Evolutionary conservation across 2,888 invertebrate species (phyloP), one percentile per base, ranked within the genome.

Genomic region (Geotrupes spiniger): DNA sequence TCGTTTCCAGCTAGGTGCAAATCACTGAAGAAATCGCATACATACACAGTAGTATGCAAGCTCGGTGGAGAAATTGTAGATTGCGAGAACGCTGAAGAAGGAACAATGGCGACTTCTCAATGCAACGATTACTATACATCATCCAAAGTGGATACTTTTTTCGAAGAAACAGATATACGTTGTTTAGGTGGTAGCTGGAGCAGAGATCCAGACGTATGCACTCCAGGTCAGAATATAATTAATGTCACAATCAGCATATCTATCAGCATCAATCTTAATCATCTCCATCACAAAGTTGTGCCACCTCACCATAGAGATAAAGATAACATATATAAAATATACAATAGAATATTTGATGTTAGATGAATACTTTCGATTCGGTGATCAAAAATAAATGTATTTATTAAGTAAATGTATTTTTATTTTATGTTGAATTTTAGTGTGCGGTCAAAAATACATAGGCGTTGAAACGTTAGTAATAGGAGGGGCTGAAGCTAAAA

Each of bases 301-400:
- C n/a, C n/a, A n/a, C n/a, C n/a, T n/a, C 4, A 21, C 21, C 6
- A 21, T 21, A 21, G 4, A 21, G 6, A 21, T 21, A 21, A 21
- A 21, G 21, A 21, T 21, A 21, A 6, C 21, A 21, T 21, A 4
- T 26, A n/a, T 38, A 12, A 15, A 6, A 42, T 33, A 15, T 42
- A 42, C 29, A 17, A 42, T 33, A 12, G n/a, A 12, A 15, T 42
- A 10, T 42, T 29, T 29, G 42, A 42, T 21, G 21, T 42, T 27
- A 42, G 42, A 42, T 33, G 42, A 29, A 16, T 17, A 11, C n/a
- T 12, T 27, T 25, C 15, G 2, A 15, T 17, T 38, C 11, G 8
- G n/a, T 38, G n/a, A 27, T 42, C 15, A 42, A 29, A 21, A 21
- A 21, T 21, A 21, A 21, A 21, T 21, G 6, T 21, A 3, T 21